Conservation (phyloP, 2,113 vertebrate species). For the Malaclemys terrapin region DNA sequence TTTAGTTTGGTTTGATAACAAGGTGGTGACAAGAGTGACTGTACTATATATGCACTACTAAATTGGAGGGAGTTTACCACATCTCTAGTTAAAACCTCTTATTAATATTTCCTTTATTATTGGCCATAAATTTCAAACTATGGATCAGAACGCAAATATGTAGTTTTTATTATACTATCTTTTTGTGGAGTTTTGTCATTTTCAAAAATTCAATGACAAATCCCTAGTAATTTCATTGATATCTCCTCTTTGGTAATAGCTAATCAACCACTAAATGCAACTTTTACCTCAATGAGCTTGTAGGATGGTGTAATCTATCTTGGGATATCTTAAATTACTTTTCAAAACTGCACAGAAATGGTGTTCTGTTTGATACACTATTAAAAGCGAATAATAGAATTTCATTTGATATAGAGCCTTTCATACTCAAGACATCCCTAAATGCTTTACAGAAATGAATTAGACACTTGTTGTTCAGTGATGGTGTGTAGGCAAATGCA, state of each 20-base stretch:
- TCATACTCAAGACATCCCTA: slow-evolving; percentile 25
- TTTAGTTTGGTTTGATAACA: background rate
- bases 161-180: background rate
- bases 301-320: slow-evolving; percentile 30
- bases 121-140: background rate
- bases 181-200: slow-evolving; percentile 28
- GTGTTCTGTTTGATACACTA: slow-evolving; percentile 31
- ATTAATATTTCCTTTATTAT: background rate
- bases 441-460: slow-evolving; percentile 58
- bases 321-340: slow-evolving; percentile 63
- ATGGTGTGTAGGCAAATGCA: slow-evolving; percentile 59
- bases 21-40: background rate
- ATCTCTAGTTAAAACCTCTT: background rate
- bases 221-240: slow-evolving; percentile 47
- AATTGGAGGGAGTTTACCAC: background rate
- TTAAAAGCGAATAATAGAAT: slow-evolving; percentile 61
- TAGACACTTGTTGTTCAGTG: slow-evolving; percentile 55
- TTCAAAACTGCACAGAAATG: slow-evolving; percentile 3
- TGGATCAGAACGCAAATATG: background rate
- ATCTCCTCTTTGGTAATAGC: slow-evolving; percentile 36
- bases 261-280: slow-evolving; percentile 31
- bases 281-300: slow-evolving; percentile 47
- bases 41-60: background rate
- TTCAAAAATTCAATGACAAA: slow-evolving; percentile 21
- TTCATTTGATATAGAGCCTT: slow-evolving; percentile 51